These are phyloP conservation scores for Cryptotermes secundus DNA, from an alignment of 1,140 invertebrate genomes.

Conservation along the genomic window DNA sequence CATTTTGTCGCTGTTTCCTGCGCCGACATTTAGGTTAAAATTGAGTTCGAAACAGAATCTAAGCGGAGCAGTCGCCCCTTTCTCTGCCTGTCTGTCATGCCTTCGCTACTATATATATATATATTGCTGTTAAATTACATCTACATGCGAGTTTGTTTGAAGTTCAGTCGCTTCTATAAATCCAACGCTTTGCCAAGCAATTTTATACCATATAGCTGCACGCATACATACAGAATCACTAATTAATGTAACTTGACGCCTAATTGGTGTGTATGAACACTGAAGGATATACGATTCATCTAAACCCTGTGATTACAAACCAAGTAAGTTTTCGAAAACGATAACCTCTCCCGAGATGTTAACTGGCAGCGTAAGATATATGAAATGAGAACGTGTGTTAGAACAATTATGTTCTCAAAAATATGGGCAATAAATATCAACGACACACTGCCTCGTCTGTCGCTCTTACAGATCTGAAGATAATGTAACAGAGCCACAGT, in stretches of 20 bases:
- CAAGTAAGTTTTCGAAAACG: too few species aligned
- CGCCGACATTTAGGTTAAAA: slow-evolving; percentile 1
- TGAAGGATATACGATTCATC: neutral
- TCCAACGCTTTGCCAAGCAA: neutral
- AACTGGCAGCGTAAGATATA: too few species aligned
- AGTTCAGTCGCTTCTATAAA: neutral
- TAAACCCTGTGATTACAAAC: too few species aligned
- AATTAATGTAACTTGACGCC: slow-evolving; percentile 2
- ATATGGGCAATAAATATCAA: too few species aligned
- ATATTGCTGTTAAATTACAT: neutral
- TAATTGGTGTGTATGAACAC: slow-evolving; percentile 15
- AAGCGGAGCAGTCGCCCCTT: neutral
- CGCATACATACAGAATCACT: neutral
- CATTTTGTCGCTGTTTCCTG: neutral
- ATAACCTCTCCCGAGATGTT: too few species aligned
- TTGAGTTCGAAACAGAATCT: neutral
- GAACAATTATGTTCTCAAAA: too few species aligned
- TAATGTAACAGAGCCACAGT: too few species aligned
- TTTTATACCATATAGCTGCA: neutral
- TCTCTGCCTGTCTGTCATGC: neutral
- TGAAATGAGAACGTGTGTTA: too few species aligned
- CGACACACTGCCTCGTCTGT: too few species aligned
- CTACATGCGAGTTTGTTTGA: neutral
- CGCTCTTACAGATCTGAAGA: too few species aligned
- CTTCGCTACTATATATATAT: neutral